Evolutionary conservation across 2,113 vertebrate genomes (phyloP), one percentile per base, ranked within the genome.

Genomic region (Verasper variegatus): DNA sequence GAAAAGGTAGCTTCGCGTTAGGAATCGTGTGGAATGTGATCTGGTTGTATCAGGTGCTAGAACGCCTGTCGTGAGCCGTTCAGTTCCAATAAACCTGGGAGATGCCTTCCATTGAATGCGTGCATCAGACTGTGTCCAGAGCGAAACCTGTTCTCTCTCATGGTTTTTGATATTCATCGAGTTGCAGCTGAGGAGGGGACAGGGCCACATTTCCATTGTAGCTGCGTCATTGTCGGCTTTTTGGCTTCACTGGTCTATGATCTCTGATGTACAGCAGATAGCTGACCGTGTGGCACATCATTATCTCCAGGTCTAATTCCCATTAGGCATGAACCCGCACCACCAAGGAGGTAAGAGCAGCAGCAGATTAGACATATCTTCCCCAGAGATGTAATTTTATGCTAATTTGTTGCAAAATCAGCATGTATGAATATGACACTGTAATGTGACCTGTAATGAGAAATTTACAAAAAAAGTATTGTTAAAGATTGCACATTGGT

Each of bases 231-330:
- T 47, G 27, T 56, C 27, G 5, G 2, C 31, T 77, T 68, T 78
- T 2, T 10, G 3, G 42, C 17, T 62, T 24, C 26, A 62, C 31
- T 23, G 52, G 45, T 31, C 14, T 63, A 9, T 40, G 35, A 54
- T 68, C 27, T 74, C 14, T 76, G 49, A 55, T 47, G 15, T 54
- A 26, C 47, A 51, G 59, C 10, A 42, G 23, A 63, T 12, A 42
- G 42, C 31, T 57, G 71, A 63, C 45, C 37, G 2, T 56, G 20
- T 60, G 68, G 18, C 49, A 63, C 7, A 47, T 54, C n/a, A 71
- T 12, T 67, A 56, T 52, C 23, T 13, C 31, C 3, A 68, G 24
- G 23, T 60, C 26, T 42, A 8, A 57, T 60, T 57, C 35, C 14
- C 24, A 51, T 24, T 45, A 17, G 47, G 17, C 26, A 45, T 21